Base-by-base conservation (phyloP, 2,797 vertebrate genomes). In the Apogon hyalosoma region DNA sequence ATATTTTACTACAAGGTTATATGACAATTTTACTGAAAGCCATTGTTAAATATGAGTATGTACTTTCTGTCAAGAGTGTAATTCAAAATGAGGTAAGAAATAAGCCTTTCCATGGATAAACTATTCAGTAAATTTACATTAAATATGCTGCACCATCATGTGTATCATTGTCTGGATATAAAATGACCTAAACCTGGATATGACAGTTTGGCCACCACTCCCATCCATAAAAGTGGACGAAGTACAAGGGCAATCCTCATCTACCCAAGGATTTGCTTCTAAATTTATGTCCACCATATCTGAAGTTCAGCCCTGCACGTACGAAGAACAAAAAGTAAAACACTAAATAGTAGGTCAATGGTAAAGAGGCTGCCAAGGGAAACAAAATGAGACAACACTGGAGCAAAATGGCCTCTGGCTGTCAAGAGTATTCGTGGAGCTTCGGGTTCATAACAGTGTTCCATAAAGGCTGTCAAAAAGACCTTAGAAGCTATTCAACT, bases 401-500 rank as follows among this genome's bases (percentile, higher is more conserved):
- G 46, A 45, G 43, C 51, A 48, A 69, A 67, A 63, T 18, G n/a
- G 33, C 69, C 62, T 71, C 31, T 41, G 60, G 63, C 40, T 9
- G 70, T 52, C 13, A 13, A 45, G 24, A 48, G 31, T 41, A 49
- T 38, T 46, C 28, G 55, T 60, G 40, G 39, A 42, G 49, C 40
- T 71, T 62, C 52, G 61, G 55, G 70, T 57, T 46, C 11, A 52
- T 41, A 67, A 50, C 38, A 8, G 47, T 56, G 52, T 45, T 19
- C 24, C 18, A 60, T 63, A 16, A 53, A 55, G 18, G 31, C 57
- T 67, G 76, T 78, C 6, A 47, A 18, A 36, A n/a, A 48, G 60
- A 77, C 54, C 58, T 50, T 62, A 49, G 60, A 66, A 77, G 57
- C 71, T 11, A 53, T 53, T 74, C 60, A 43, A 14, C 40, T n/a